Percentiles rank a stretch among this genome's conserved stretches.
Evolutionary conservation across 2,113 vertebrate genomes (phyloP).

Genomic region (Cisticola juncidis): DNA sequence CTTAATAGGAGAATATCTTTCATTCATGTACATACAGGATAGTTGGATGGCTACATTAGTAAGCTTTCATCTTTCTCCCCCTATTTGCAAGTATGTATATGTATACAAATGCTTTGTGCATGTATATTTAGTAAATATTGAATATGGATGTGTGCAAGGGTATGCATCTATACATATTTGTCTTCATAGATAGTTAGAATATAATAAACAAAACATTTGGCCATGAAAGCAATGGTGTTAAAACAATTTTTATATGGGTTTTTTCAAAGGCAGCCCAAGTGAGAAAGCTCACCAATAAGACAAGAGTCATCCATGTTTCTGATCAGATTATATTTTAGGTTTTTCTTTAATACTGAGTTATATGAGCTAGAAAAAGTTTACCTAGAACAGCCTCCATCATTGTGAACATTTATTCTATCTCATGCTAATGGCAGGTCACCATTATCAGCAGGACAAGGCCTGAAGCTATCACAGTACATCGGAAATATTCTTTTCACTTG

Average conservation of each 20-base stretch:
- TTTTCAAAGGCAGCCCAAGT: neutral
- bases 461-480: neutral
- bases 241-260: neutral
- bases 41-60: neutral
- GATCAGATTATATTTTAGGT: neutral
- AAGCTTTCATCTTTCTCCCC: neutral
- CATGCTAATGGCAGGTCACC: neutral
- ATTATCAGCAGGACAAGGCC: neutral
- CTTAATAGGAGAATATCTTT: neutral
- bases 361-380: neutral
- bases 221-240: neutral
- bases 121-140: neutral
- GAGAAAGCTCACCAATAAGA: neutral
- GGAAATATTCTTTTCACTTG: neutral
- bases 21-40: neutral
- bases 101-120: neutral
- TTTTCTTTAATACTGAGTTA: neutral
- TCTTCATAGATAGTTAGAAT: neutral
- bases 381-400: neutral
- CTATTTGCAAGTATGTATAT: neutral
- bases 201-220: neutral
- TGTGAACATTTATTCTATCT: neutral
- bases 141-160: neutral
- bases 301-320: neutral
- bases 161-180: neutral